Percentiles rank a stretch among this genome's conserved stretches.
Conservation (phyloP, 2,113 vertebrate genomes). For the Nettapus auritus region DNA sequence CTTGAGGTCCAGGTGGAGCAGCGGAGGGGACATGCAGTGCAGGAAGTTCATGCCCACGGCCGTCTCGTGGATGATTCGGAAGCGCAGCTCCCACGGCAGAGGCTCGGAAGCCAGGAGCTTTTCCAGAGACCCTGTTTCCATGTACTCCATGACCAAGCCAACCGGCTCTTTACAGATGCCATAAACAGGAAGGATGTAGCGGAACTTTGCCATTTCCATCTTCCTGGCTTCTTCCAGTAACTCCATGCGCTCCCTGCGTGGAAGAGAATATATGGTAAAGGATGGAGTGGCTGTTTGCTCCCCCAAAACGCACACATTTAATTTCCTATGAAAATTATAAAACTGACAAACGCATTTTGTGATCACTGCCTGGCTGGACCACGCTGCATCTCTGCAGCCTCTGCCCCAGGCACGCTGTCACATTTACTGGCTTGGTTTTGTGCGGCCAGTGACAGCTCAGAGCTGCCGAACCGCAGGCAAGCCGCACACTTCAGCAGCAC, state of each 20-base stretch:
- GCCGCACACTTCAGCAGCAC: background rate
- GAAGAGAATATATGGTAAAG: background rate
- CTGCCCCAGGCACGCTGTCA: background rate
- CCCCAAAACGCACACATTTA: background rate
- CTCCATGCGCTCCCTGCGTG: conserved; percentile 88
- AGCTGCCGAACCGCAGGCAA: background rate
- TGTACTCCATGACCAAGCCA: conserved; percentile 97
- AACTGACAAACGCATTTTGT: fast-evolving
- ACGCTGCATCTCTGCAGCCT: background rate
- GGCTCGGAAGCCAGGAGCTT: conserved; percentile 89
- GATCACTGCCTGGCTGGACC: background rate
- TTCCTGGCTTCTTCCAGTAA: conserved; percentile 95
- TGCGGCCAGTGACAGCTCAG: background rate
- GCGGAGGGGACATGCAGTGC: conserved; percentile 94
- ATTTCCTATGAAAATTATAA: background rate
- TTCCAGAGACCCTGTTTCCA: conserved; percentile 96
- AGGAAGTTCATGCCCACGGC: conserved; percentile 99
- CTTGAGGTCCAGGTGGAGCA: conserved; percentile 97
- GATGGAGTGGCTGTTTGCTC: background rate
- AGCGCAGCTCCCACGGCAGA: conserved; percentile 93
- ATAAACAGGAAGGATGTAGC: conserved; percentile 94
- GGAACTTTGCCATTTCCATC: conserved; percentile 98
- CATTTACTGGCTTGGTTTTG: background rate
- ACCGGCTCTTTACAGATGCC: conserved; percentile 93
- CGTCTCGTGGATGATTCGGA: conserved; percentile 94